Evolutionary conservation across 2,113 vertebrate genomes (phyloP).

Genomic region (Apodemus speciosus): DNA sequence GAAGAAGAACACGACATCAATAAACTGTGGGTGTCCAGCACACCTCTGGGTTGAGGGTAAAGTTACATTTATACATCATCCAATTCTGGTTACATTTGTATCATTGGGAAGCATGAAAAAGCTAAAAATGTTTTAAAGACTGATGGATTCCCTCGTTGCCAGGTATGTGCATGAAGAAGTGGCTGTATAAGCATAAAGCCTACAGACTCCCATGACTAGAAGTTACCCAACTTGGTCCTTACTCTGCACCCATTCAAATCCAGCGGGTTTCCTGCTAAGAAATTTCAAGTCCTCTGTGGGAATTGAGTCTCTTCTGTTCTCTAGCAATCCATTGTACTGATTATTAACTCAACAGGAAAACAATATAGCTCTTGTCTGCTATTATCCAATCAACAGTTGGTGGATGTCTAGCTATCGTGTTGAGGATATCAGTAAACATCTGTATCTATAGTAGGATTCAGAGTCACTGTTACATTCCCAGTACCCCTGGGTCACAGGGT

Average conservation of each 20-base stretch:
- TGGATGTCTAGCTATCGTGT: not conserved
- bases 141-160: not conserved
- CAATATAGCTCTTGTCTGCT: not conserved
- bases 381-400: not conserved
- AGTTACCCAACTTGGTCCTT: not conserved
- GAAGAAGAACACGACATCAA: not conserved
- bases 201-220: not conserved
- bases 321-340: not conserved
- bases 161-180: not conserved
- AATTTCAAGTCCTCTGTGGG: not conserved
- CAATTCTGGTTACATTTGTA: not conserved
- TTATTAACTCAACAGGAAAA: not conserved
- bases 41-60: not conserved
- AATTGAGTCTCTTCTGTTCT: not conserved
- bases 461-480: not conserved
- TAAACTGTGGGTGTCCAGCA: not conserved
- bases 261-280: not conserved
- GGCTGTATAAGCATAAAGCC: not conserved
- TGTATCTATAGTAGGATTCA: not conserved
- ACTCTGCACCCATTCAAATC: not conserved
- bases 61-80: not conserved
- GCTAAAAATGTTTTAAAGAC: not conserved
- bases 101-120: not conserved
- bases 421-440: not conserved
- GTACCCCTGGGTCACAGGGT: not conserved